Percentiles rank a stretch among this genome's conserved stretches.
These are phyloP conservation scores for Hydrophis major DNA, from an alignment of 2,797 vertebrate genomes.

Conservation along the genomic window DNA sequence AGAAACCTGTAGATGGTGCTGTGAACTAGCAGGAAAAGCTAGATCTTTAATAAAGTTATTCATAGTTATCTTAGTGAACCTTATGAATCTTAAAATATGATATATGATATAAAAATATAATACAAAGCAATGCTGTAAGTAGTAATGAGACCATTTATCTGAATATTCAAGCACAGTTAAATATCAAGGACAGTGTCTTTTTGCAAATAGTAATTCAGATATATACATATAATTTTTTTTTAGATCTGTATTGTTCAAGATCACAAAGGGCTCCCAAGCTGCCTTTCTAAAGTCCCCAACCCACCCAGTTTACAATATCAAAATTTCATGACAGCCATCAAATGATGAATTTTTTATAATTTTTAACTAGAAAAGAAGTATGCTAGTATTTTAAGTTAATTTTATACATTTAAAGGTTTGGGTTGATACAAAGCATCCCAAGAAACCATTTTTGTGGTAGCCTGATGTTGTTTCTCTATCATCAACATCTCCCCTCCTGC, in stretches of 20 bases:
- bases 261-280: not conserved
- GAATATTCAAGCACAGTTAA: not conserved
- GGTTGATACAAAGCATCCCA: not conserved
- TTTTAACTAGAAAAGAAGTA: not conserved
- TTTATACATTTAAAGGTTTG: not conserved
- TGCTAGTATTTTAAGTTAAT: not conserved
- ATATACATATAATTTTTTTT: not conserved
- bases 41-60: not conserved
- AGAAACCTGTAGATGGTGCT: constrained; percentile 73
- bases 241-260: not conserved
- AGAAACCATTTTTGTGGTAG: not conserved
- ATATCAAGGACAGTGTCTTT: not conserved
- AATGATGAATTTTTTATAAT: not conserved
- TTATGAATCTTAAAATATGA: constrained; percentile 38
- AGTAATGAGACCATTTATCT: not conserved
- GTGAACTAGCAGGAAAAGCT: constrained; percentile 47
- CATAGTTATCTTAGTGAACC: constrained; percentile 6
- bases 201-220: not conserved
- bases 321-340: not conserved
- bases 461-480: not conserved
- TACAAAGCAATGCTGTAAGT: not conserved
- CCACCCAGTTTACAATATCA: not conserved
- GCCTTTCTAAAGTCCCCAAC: not conserved
- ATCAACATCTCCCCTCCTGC: not conserved
- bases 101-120: not conserved